Percentiles rank a stretch among this genome's conserved stretches.
Conservation (phyloP, 2,888 invertebrate species). For the Xiphydria camelus region DNA sequence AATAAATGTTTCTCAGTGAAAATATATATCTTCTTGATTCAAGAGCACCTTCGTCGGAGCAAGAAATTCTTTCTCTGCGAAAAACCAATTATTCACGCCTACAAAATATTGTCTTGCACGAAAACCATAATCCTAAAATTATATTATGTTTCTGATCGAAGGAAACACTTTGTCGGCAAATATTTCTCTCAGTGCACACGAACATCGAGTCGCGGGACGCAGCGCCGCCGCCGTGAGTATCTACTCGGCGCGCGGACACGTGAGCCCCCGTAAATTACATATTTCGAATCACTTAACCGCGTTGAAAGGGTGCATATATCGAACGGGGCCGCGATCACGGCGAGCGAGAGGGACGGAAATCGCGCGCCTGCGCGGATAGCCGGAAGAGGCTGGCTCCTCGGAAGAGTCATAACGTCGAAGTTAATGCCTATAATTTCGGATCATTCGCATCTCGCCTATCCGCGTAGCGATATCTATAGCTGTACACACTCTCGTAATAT, state of each 20-base stretch:
- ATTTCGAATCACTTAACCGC: conserved; percentile 38
- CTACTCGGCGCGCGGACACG: background rate
- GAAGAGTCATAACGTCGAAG: conserved; percentile 31
- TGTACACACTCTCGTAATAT: conserved; percentile 15
- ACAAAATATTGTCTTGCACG: too few species aligned
- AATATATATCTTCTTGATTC: too few species aligned
- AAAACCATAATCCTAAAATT: too few species aligned
- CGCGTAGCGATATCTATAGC: conserved; percentile 10
- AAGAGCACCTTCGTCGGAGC: too few species aligned
- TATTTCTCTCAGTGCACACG: too few species aligned
- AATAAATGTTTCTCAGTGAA: too few species aligned
- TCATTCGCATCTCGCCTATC: conserved; percentile 44
- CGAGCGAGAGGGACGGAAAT: conserved; percentile 2
- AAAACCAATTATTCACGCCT: too few species aligned
- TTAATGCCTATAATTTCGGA: conserved; percentile 54
- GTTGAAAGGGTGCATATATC: conserved; percentile 7
- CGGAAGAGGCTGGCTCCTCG: conserved; percentile 16
- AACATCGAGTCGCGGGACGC: too few species aligned
- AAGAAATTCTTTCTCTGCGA: too few species aligned
- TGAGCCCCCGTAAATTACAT: conserved; percentile 29
- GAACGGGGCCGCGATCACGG: conserved; percentile 20
- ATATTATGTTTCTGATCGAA: too few species aligned
- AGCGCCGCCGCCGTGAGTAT: too few species aligned
- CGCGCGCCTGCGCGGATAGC: conserved; percentile 21
- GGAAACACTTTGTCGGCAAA: too few species aligned